Evolutionary conservation across 2,888 invertebrate genomes (phyloP).

Genomic region (Brenthis daphne): DNA sequence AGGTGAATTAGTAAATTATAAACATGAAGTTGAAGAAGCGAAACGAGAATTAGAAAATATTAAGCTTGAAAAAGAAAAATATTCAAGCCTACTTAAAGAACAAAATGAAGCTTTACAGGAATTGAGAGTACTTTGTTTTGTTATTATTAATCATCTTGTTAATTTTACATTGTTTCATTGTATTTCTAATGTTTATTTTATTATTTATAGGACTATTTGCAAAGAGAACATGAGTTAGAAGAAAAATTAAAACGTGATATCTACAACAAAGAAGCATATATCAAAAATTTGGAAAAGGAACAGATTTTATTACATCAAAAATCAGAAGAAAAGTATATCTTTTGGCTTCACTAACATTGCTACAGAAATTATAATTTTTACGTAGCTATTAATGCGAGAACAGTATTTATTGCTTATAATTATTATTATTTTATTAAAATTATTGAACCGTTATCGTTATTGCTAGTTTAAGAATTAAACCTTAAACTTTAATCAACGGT

Average conservation of each 20-base stretch:
- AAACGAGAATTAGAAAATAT: slow-evolving; percentile 52
- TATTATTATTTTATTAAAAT: too few relatives aligned
- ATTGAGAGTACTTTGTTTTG: slow-evolving; percentile 52
- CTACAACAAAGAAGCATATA: slow-evolving; percentile 55
- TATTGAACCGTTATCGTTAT: too few relatives aligned
- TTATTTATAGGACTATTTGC: slow-evolving; percentile 53
- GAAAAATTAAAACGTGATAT: slow-evolving; percentile 52
- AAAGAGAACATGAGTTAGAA: slow-evolving; percentile 49
- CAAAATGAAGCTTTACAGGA: slow-evolving; percentile 53
- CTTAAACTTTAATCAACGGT: too few relatives aligned
- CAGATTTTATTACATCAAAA: slow-evolving; percentile 53
- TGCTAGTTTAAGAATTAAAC: too few relatives aligned
- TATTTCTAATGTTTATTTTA: slow-evolving; percentile 12
- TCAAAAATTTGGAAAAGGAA: slow-evolving; percentile 58
- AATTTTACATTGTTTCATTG: background rate
- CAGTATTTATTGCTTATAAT: too few relatives aligned
- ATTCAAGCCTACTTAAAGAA: slow-evolving; percentile 48
- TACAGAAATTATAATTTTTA: too few relatives aligned
- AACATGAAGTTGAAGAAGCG: slow-evolving; percentile 48
- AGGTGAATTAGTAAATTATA: slow-evolving; percentile 36
- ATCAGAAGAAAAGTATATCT: slow-evolving; percentile 53
- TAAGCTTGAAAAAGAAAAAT: slow-evolving; percentile 53
- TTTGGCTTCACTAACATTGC: background rate
- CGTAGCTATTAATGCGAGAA: too few relatives aligned
- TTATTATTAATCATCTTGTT: background rate